Conservation (phyloP, 2,888 invertebrate genomes). For the Cephus nigrinus region DNA sequence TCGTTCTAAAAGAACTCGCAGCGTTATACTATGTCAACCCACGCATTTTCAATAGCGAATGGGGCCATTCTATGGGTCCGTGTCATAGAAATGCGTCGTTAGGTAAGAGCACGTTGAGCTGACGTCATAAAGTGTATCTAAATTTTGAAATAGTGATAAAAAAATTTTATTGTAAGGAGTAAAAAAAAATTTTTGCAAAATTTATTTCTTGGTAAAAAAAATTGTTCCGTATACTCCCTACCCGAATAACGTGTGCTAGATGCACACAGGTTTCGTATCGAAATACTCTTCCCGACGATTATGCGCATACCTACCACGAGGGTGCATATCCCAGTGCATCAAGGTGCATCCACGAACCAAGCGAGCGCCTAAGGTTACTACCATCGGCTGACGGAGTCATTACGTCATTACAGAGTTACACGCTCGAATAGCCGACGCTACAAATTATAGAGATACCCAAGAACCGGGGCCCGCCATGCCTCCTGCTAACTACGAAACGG, state of each 20-base stretch:
- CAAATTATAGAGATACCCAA: constrained; percentile 54
- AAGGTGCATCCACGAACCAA: background rate
- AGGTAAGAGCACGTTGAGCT: background rate
- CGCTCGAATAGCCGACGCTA: constrained; percentile 57
- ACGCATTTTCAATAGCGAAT: background rate
- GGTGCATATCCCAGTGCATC: background rate
- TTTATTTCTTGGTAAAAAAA: too few relatives aligned
- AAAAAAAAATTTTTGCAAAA: background rate
- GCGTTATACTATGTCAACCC: background rate
- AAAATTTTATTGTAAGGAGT: background rate
- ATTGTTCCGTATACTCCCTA: background rate
- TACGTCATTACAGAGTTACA: constrained; percentile 63
- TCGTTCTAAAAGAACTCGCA: background rate
- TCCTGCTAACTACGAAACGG: constrained; percentile 15
- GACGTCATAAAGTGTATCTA: background rate
- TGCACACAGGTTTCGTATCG: background rate
- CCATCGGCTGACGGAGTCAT: constrained; percentile 45
- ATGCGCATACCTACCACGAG: background rate
- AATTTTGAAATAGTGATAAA: background rate
- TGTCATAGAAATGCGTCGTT: background rate
- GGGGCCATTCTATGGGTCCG: background rate
- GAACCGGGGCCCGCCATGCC: constrained; percentile 5
- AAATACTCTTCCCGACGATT: background rate
- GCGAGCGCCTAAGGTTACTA: constrained; percentile 5
- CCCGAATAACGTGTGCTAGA: background rate